Conservation (phyloP, 23 tunicate species). For the Halocynthia aurantium region DNA sequence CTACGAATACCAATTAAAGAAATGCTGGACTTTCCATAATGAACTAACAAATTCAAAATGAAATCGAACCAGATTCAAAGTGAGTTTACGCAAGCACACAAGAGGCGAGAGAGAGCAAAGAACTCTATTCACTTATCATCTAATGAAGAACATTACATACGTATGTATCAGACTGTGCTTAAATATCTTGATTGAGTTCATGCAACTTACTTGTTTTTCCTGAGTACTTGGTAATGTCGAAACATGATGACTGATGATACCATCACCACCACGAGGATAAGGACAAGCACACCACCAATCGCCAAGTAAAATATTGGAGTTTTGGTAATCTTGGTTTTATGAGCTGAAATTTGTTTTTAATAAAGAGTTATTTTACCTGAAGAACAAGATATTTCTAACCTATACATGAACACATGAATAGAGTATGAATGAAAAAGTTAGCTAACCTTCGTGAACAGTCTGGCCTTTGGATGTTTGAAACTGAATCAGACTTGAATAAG, state of each 20-base stretch:
- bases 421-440: slow-evolving; percentile 1
- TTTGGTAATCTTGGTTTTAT: slow-evolving; percentile 17
- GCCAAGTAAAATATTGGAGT: slow-evolving; percentile 48
- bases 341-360: not conserved
- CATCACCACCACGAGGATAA: slow-evolving; percentile 29
- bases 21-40: too few relatives aligned
- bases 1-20: too few relatives aligned
- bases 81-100: too few relatives aligned
- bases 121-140: too few relatives aligned
- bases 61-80: too few relatives aligned
- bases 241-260: slow-evolving; percentile 42
- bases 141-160: too few relatives aligned
- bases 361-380: not conserved
- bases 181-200: too few relatives aligned
- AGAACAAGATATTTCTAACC: not conserved
- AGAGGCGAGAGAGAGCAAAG: too few relatives aligned
- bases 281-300: slow-evolving; percentile 46
- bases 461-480: slow-evolving; percentile 22
- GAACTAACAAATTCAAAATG: too few relatives aligned
- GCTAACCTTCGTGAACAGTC: not conserved
- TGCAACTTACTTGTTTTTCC: too few relatives aligned
- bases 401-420: slow-evolving; percentile 15
- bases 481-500: slow-evolving; percentile 50
- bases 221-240: slow-evolving; percentile 18
- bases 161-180: too few relatives aligned